Evolutionary conservation across 2,888 invertebrate genomes (phyloP).

Genomic region (Molanna angustata): DNA sequence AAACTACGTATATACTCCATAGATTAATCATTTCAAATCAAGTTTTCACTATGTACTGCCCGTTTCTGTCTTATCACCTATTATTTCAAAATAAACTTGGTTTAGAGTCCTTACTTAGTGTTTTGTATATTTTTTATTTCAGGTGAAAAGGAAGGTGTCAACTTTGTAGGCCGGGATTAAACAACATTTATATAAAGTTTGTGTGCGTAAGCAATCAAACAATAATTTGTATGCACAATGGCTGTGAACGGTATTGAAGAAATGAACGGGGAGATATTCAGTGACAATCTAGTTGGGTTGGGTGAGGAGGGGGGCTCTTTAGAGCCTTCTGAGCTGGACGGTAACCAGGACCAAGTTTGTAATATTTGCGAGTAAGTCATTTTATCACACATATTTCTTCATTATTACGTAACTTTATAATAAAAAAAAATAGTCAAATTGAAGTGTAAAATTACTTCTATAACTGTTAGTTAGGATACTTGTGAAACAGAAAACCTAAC

Average conservation of each 20-base stretch:
- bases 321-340: slow-evolving; percentile 48
- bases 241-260: slow-evolving; percentile 52
- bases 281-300: slow-evolving; percentile 51
- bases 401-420: not conserved
- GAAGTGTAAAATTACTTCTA: too few species aligned
- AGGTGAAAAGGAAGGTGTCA: slow-evolving; percentile 24
- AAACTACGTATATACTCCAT: too few species aligned
- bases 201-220: slow-evolving; percentile 19
- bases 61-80: too few species aligned
- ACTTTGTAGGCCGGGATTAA: slow-evolving; percentile 24
- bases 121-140: slow-evolving; percentile 5
- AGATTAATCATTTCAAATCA: too few species aligned
- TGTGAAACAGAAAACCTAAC: too few species aligned
- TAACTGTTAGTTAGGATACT: too few species aligned
- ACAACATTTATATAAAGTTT: slow-evolving; percentile 19
- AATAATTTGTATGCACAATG: slow-evolving; percentile 27
- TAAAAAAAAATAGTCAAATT: not conserved
- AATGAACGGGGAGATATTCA: slow-evolving; percentile 54
- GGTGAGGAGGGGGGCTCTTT: slow-evolving; percentile 51
- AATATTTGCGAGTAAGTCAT: slow-evolving; percentile 62
- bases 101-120: too few species aligned
- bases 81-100: too few species aligned
- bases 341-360: slow-evolving; percentile 60
- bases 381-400: slow-evolving; percentile 1
- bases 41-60: too few species aligned